Base-by-base conservation (phyloP, 2,888 invertebrate species). In the Lasius fuliginosus region DNA sequence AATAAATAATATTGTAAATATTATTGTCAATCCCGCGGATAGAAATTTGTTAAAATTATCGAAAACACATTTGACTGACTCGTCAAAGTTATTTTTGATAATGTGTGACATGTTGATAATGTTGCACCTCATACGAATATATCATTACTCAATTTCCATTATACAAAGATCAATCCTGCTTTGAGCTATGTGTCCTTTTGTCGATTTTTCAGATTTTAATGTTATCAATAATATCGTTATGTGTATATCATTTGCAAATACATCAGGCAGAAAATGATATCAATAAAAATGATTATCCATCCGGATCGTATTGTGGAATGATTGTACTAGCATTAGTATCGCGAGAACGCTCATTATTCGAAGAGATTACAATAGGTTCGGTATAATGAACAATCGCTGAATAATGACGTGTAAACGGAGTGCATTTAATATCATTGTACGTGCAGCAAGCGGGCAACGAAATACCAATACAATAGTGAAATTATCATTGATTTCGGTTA, bases 311-410 rank as follows among this genome's bases (percentile, higher is more conserved):
- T 27, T 65, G 65, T 15, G 60, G 60, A 79, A 46, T 60, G 30
- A 81, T 81, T 81, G 73, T 71, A 60, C 30, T 33, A 58, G 77
- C n/a, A 68, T 77, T 71, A 71, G 79, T 71, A 71, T 46, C 56
- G n/a, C n/a, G 71, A 68, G 58, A 46, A 79, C 36, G 71, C 60
- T 81, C 60, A 81, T 81, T 71, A 62, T 71, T 60, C 46, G 12
- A 60, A 71, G 36, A 42, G 71, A 58, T 69, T 79, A 71, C 71
- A 79, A 79, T 79, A 71, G 71, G 1, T 30, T 56, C 71, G 46
- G 18, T 23, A 49, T 77, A 77, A 81, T 77, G 23, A 68, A 18
- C 56, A 23, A 58, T 58, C 68, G 42, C n/a, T 40, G 46, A 69
- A 77, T 77, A 69, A 77, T 46, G 33, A 71, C 27, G 71, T 30